Base-by-base conservation (phyloP, 2,888 invertebrate genomes). In the Metellina segmentata region DNA sequence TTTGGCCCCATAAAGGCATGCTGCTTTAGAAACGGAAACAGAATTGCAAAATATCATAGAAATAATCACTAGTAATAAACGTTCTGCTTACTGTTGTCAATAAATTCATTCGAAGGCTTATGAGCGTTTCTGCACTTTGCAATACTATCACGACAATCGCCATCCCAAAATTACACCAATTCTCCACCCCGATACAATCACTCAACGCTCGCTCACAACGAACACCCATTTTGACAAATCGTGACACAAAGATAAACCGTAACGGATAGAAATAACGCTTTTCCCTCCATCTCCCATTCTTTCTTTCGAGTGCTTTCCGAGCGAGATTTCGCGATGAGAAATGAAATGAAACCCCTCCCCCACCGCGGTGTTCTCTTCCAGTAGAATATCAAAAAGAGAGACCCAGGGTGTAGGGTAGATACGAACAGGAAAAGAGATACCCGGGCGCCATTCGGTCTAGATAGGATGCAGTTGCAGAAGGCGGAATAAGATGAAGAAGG, bases 221-320 rank as follows among this genome's bases (percentile, higher is more conserved):
- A 52, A 70, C 49, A 72, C 82, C 82, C 72, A 70, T 82, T 72
- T 51, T 82, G 82, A 82, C 82, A 82, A 82, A 82, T 82, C 82
- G 82, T 70, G 82, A 82, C 82, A 82, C 72, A 82, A 52, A 71
- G 82, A 82, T 82, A 82, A 34, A 72, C 82, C 71, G 82, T 72
- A 82, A 82, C 82, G 71, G 48, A 82, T 82, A 82, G 82, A 82
- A 82, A 82, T 82, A 82, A 82, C 71, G 70, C 19, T 20, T 72
- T 19, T 20, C 19, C 9, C 48, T 16, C 11, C 20, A 72, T 71
- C 51, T 49, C 52, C 13, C 11, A 19, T 20, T 34, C 13, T 82
- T 82, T 16, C 19, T 20, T n/a, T 79, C 8, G 81, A 13, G 72
- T 9, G n/a, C 20, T 34, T 81, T 34, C 7, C 34, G 34, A 34